A percentile compares a stretch with the other conserved stretches of the same genome.
These are phyloP conservation scores for Pipistrellus pygmaeus DNA, from an alignment of 2,797 vertebrate species.

Conservation along the genomic window DNA sequence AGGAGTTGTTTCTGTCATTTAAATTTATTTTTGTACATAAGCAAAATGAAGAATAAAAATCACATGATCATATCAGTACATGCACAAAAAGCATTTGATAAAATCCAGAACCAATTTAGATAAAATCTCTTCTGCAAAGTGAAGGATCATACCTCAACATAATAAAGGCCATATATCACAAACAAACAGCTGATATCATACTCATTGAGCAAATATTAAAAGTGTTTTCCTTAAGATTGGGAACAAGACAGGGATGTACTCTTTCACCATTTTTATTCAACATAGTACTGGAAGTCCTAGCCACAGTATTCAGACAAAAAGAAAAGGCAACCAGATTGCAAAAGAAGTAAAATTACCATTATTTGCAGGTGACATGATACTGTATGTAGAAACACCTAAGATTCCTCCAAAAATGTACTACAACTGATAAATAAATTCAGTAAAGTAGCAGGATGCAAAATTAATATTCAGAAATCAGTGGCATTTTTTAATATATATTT, in stretches of 20 bases:
- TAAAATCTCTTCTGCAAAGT: neutral
- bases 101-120: neutral
- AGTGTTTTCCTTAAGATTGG: neutral
- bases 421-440: neutral
- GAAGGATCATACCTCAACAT: neutral
- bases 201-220: neutral
- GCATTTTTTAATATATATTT: neutral
- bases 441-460: neutral
- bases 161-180: neutral
- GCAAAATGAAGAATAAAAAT: neutral
- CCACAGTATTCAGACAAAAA: neutral
- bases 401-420: neutral
- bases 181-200: neutral
- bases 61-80: neutral
- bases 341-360: neutral
- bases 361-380: neutral
- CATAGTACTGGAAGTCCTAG: neutral
- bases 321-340: neutral
- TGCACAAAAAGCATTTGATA: neutral
- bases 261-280: neutral
- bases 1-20: constrained; percentile 12
- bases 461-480: neutral
- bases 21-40: neutral
- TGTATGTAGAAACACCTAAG: neutral
- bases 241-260: neutral